These are phyloP conservation scores for Anguilla megastoma DNA, from an alignment of 2,797 vertebrate genomes.

Conservation along the genomic window DNA sequence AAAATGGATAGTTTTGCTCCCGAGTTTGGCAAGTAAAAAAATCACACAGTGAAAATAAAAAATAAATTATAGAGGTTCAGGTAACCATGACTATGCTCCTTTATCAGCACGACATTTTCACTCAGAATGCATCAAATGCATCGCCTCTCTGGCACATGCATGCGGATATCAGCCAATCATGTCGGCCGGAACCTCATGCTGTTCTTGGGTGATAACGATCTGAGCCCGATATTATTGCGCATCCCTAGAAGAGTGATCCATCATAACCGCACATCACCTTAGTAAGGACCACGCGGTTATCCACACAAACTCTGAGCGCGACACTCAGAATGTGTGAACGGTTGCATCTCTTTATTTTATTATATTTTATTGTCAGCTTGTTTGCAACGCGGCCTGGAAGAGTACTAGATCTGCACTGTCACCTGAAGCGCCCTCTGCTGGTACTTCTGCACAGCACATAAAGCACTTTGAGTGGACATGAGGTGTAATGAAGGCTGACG, in stretches of 20 bases:
- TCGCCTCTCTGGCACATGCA: neutral
- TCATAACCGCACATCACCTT: neutral
- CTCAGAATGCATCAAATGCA: no score
- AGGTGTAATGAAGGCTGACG: neutral
- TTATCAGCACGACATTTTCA: neutral
- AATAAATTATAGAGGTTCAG: neutral
- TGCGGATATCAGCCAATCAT: neutral
- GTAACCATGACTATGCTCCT: neutral
- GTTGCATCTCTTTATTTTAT: neutral
- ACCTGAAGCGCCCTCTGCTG: slow-evolving; percentile 8
- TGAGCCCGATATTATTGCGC: neutral
- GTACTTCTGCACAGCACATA: neutral
- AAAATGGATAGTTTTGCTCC: neutral
- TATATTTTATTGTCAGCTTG: neutral
- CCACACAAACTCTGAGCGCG: neutral
- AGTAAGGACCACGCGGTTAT: neutral
- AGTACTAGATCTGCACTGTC: neutral
- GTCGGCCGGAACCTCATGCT: neutral
- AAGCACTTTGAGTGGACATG: neutral
- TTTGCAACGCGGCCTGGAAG: no score
- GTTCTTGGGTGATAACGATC: neutral
- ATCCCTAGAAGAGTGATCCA: neutral
- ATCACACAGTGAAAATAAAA: neutral
- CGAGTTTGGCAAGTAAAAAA: neutral
- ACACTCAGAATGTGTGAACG: neutral